Evolutionary conservation across 2,113 vertebrate species (phyloP).

Genomic region (Melanotaenia duboulayi): DNA sequence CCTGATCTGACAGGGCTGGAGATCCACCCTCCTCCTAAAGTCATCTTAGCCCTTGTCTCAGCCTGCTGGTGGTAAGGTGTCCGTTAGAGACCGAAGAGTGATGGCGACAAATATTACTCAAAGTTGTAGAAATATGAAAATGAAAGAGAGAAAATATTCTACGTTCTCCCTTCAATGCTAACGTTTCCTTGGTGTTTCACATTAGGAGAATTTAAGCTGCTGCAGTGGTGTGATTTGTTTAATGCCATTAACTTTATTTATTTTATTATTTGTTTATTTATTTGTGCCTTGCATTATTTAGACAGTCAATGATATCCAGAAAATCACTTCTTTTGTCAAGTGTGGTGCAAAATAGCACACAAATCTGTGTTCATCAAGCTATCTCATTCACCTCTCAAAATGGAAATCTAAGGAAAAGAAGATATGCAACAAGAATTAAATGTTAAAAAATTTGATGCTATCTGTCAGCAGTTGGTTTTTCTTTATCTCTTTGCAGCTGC

Average conservation of each 20-base stretch:
- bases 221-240: slow-evolving; percentile 60
- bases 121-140: neutral
- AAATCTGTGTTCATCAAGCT: slow-evolving; percentile 73
- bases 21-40: slow-evolving; percentile 45
- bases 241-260: slow-evolving; percentile 61
- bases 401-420: slow-evolving; percentile 66
- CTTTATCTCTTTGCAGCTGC: slow-evolving; percentile 70
- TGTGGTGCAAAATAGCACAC: slow-evolving; percentile 56
- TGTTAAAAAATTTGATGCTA: slow-evolving; percentile 69
- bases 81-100: slow-evolving; percentile 46
- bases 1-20: slow-evolving; percentile 40
- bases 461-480: slow-evolving; percentile 76
- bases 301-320: slow-evolving; percentile 68
- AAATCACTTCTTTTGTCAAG: slow-evolving; percentile 70
- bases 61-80: slow-evolving; percentile 43
- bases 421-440: slow-evolving; percentile 71
- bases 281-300: slow-evolving; percentile 74
- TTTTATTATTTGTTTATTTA: no score
- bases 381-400: slow-evolving; percentile 75
- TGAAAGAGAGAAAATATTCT: slow-evolving; percentile 1
- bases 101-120: slow-evolving; percentile 18
- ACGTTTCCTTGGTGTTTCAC: slow-evolving; percentile 35
- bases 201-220: slow-evolving; percentile 51
- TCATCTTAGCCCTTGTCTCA: slow-evolving; percentile 50
- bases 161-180: slow-evolving; percentile 1